Conservation (phyloP, 1,140 invertebrate genomes). For the Ceratina australensis region DNA sequence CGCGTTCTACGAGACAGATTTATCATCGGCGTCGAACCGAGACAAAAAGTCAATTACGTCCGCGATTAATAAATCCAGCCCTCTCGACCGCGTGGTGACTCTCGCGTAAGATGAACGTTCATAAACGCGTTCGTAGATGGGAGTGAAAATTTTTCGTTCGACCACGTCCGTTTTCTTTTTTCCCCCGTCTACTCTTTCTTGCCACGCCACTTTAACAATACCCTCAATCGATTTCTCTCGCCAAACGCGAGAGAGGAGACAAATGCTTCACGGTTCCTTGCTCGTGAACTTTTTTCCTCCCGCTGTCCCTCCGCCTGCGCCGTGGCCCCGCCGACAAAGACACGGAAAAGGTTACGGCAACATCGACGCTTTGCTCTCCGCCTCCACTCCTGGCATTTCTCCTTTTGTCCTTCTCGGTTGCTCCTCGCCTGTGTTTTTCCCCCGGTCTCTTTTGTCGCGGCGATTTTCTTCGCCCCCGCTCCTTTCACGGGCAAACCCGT, state of each 20-base stretch:
- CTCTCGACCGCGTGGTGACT: background rate
- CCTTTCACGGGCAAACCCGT: background rate
- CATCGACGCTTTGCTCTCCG: conserved; percentile 35
- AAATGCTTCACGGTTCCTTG: conserved; percentile 52
- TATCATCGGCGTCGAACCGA: conserved; percentile 24
- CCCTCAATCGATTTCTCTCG: conserved; percentile 54
- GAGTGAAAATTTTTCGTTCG: conserved; percentile 1
- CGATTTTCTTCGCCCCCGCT: conserved; percentile 6
- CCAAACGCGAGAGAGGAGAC: conserved; percentile 52
- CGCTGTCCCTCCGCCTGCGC: too few relatives aligned
- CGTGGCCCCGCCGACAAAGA: conserved; percentile 6
- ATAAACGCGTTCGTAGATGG: background rate
- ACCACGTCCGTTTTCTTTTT: too few relatives aligned
- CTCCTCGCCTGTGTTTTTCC: conserved; percentile 1
- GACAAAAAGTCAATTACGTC: conserved; percentile 45
- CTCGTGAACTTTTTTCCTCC: conserved; percentile 53
- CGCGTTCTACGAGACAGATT: conserved; percentile 30
- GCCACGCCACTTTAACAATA: conserved; percentile 41
- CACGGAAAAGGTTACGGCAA: conserved; percentile 50
- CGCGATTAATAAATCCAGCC: conserved; percentile 36
- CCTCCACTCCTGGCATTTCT: background rate
- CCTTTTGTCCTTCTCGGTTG: background rate
- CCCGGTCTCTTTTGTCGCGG: conserved; percentile 13
- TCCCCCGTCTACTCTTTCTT: background rate
- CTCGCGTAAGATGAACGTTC: conserved; percentile 24